Evolutionary conservation across 2,888 invertebrate genomes (phyloP).

Genomic region (Lamproptera curius): DNA sequence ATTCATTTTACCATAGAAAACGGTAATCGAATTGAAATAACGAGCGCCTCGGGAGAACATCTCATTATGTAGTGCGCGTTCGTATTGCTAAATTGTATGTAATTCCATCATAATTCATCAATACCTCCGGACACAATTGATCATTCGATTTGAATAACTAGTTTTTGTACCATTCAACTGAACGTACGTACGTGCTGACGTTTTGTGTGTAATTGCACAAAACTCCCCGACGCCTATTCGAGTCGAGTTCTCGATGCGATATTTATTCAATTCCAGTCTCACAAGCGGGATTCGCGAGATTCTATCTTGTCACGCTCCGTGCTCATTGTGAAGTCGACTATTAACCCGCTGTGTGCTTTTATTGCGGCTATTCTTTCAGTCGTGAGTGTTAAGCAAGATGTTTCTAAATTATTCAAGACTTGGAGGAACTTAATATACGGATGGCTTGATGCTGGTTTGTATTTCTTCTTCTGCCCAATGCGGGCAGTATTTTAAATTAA

Average conservation of each 20-base stretch:
- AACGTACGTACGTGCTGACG: slow-evolving; percentile 47
- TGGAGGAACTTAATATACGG: neutral
- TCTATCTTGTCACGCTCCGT: slow-evolving; percentile 70
- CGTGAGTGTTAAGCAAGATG: slow-evolving; percentile 48
- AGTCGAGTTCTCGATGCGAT: slow-evolving; percentile 62
- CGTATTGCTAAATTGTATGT: slow-evolving; percentile 59
- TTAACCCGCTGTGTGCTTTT: slow-evolving; percentile 50
- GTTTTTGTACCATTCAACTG: too few relatives aligned
- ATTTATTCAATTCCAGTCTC: slow-evolving; percentile 65
- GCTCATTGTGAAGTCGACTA: slow-evolving; percentile 56
- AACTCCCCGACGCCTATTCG: slow-evolving; percentile 69
- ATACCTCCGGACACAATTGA: slow-evolving; percentile 38
- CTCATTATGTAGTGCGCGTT: slow-evolving; percentile 49
- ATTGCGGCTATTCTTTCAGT: slow-evolving; percentile 46
- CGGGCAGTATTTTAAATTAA: too few relatives aligned
- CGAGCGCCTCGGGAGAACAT: slow-evolving; percentile 48
- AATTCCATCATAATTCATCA: slow-evolving; percentile 50
- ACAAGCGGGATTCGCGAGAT: slow-evolving; percentile 61
- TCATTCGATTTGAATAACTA: too few relatives aligned
- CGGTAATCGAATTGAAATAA: slow-evolving; percentile 50
- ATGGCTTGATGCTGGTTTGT: too few relatives aligned
- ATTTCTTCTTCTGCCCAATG: too few relatives aligned
- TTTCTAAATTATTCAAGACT: slow-evolving; percentile 20
- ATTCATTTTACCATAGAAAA: too few relatives aligned
- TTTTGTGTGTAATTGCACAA: slow-evolving; percentile 60